A percentile compares a stretch with the other conserved stretches of the same genome.
phyloP scores from a whole-genome alignment of 2,888 invertebrate species.

The Halictus quadricinctus region DNA sequence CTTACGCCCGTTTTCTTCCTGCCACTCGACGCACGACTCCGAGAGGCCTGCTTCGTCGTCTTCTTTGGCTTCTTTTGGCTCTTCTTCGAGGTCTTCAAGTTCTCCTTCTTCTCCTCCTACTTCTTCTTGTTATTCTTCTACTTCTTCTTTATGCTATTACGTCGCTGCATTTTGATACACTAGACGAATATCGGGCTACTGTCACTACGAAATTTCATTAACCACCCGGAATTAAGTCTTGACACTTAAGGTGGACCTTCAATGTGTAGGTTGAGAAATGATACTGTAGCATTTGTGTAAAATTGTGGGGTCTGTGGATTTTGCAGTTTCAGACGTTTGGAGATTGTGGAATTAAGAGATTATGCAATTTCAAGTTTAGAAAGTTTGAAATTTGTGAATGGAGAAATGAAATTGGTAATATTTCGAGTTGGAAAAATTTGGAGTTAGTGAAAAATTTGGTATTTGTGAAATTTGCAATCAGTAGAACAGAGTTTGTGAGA shows the following conservation, averaged over 20 bases:
- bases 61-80: conserved; percentile 18
- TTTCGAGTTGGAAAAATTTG: no score
- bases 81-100: neutral
- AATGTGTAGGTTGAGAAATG: neutral
- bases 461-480: no score
- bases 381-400: no score
- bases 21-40: conserved; percentile 58
- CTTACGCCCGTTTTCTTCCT: conserved; percentile 63
- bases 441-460: no score
- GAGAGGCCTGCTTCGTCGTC: conserved; percentile 18
- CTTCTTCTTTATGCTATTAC: conserved; percentile 19
- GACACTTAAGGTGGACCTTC: neutral
- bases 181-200: conserved; percentile 43
- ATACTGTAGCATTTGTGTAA: neutral
- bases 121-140: conserved; percentile 10
- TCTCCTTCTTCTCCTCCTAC: neutral
- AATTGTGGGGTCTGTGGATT: neutral
- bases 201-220: conserved; percentile 55
- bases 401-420: no score
- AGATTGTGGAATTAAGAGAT: neutral
- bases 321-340: neutral
- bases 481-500: no score
- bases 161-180: neutral
- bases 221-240: conserved; percentile 9
- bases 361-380: no score